phyloP scores from a whole-genome alignment of 2,888 invertebrate species.

The Meganola albula region DNA sequence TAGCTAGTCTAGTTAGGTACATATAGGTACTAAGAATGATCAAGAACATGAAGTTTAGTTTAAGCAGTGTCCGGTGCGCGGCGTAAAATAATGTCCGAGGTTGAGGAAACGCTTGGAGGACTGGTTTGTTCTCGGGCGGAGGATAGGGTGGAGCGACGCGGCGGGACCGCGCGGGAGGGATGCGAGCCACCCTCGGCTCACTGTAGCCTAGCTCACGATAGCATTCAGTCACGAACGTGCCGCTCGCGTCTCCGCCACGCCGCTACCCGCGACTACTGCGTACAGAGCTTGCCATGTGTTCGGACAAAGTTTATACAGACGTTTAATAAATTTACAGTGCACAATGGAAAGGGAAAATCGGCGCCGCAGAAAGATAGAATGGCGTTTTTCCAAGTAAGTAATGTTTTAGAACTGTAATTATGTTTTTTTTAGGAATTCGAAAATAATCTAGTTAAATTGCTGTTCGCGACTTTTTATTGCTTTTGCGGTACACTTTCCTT shows the following conservation, averaged over 20 bases:
- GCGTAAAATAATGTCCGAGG: conserved; percentile 26
- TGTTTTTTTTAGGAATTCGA: too few species aligned
- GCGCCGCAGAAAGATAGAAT: conserved; percentile 14
- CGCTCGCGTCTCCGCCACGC: conserved; percentile 25
- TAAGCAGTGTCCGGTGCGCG: conserved; percentile 30
- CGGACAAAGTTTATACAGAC: conserved; percentile 52
- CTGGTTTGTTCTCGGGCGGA: conserved; percentile 14
- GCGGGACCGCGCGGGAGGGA: conserved; percentile 29
- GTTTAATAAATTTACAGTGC: conserved; percentile 36
- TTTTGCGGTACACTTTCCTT: too few species aligned
- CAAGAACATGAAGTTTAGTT: too few species aligned
- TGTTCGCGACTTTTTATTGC: too few species aligned
- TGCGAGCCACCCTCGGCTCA: conserved; percentile 31
- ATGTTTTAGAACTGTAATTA: too few species aligned
- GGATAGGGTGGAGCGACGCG: conserved; percentile 23
- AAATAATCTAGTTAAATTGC: too few species aligned
- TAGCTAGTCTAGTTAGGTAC: too few species aligned
- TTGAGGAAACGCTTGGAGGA: conserved; percentile 9
- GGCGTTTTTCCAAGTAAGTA: conserved; percentile 38
- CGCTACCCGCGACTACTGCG: conserved; percentile 15
- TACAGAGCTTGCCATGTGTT: conserved; percentile 45
- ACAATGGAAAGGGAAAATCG: conserved; percentile 38
- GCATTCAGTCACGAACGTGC: conserved; percentile 40
- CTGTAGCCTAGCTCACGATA: conserved; percentile 13
- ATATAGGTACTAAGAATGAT: too few species aligned